These are phyloP conservation scores for Athrips mouffetella DNA, from an alignment of 2,888 invertebrate genomes.

Conservation along the genomic window DNA sequence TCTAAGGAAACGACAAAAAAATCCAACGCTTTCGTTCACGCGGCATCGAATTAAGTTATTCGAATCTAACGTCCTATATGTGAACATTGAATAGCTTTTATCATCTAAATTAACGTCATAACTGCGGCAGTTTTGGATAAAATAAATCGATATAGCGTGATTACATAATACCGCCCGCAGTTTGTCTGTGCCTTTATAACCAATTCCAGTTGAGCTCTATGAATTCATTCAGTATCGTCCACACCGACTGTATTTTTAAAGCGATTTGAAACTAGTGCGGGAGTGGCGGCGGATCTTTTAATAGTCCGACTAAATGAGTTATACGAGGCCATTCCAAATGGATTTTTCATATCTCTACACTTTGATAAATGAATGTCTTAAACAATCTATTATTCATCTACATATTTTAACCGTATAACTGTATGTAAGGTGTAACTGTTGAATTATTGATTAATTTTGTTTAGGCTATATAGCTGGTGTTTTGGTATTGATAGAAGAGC, in stretches of 20 bases:
- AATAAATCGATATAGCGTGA: slow-evolving; percentile 70
- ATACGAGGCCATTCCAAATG: slow-evolving; percentile 52
- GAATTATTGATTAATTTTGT: slow-evolving; percentile 13
- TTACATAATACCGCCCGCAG: slow-evolving; percentile 73
- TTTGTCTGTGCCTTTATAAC: slow-evolving; percentile 46
- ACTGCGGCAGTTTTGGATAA: slow-evolving; percentile 71
- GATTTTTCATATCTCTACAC: slow-evolving; percentile 42
- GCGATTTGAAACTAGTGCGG: slow-evolving; percentile 26
- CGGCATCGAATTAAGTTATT: slow-evolving; percentile 65
- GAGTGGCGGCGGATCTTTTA: slow-evolving; percentile 33
- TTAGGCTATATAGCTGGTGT: slow-evolving; percentile 9
- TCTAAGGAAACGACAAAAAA: slow-evolving; percentile 41
- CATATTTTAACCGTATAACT: slow-evolving; percentile 23
- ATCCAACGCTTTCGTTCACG: slow-evolving; percentile 53
- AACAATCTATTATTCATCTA: slow-evolving; percentile 45
- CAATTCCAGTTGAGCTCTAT: slow-evolving; percentile 48
- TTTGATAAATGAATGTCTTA: slow-evolving; percentile 48
- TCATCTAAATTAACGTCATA: slow-evolving; percentile 73
- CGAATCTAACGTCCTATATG: slow-evolving; percentile 62
- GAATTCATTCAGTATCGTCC: slow-evolving; percentile 35
- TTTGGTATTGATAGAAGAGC: slow-evolving; percentile 11
- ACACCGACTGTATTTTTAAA: slow-evolving; percentile 26
- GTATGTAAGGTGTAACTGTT: slow-evolving; percentile 22
- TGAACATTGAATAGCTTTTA: slow-evolving; percentile 66
- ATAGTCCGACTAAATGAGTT: slow-evolving; percentile 43